Base-by-base conservation (phyloP, 2,113 vertebrate species). In the Spheniscus mendiculus region DNA sequence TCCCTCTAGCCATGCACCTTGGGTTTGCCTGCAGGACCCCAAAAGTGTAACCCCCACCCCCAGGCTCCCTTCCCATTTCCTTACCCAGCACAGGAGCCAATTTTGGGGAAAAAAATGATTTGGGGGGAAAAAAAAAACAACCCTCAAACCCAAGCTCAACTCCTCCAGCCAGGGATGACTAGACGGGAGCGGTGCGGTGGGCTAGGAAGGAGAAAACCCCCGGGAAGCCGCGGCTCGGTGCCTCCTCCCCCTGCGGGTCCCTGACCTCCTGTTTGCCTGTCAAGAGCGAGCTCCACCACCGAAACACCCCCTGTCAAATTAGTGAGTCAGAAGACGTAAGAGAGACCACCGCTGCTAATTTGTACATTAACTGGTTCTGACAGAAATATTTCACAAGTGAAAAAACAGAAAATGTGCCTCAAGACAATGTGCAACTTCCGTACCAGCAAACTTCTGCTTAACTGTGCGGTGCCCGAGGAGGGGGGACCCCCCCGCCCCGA, bases 291-390 rank as follows among this genome's bases (percentile, higher is more conserved):
- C 97, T 97, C 87, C 78, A 40, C 96, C 98, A 98, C 98, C 97
- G 97, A 98, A 98, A 98, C 98, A 98, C 97, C 98, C 98, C 98
- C 98, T 98, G 98, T 99, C 99, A 99, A 99, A 98, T 99, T 98
- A 97, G 98, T 67, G 98, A 98, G 98, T 98, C 97, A 98, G 98
- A 97, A 98, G 98, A 98, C 98, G 98, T 98, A 98, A 94, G 97
- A 98, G 98, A 98, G 98, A 98, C 98, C 98, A 98, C 98, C 95
- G 83, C 98, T 96, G 98, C 98, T 99, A 99, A 99, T 99, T 99
- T 99, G 99, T 99, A 99, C 97, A 97, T 98, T 99, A 99, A 99
- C 98, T 98, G 98, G 98, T 98, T 99, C 98, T 99, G 99, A 99
- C 99, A 99, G 99, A 97, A 98, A 95, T 91, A 97, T 98, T 98